A percentile compares a stretch with the other conserved stretches of the same genome.
Conservation (phyloP, 2,113 vertebrate genomes). For the Telmatochromis sp. region DNA sequence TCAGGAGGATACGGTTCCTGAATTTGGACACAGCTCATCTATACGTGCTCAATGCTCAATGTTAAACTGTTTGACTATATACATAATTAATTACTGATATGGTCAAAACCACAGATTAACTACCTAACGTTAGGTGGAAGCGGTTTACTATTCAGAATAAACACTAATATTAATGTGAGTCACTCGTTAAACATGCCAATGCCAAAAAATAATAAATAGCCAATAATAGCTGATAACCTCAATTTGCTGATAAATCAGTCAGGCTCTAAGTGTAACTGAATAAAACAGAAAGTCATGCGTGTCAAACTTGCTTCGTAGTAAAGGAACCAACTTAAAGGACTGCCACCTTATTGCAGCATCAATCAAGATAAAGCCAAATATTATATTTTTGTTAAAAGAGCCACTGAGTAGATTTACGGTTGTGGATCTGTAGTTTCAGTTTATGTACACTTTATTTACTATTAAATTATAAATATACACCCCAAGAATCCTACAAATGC, state of each 20-base stretch:
- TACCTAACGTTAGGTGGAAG: background rate
- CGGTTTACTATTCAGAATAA: background rate
- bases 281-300: background rate
- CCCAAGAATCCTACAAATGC: background rate
- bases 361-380: background rate
- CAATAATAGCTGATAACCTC: background rate
- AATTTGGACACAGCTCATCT: background rate
- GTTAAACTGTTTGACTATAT: background rate
- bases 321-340: background rate
- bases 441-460: background rate
- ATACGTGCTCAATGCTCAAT: background rate
- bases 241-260: background rate
- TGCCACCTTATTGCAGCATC: background rate
- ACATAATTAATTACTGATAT: background rate
- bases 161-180: background rate
- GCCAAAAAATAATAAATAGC: background rate
- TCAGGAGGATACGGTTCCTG: background rate
- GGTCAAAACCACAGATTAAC: accelerated
- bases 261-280: background rate
- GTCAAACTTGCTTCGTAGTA: background rate
- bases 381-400: background rate
- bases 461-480: background rate
- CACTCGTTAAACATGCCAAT: background rate
- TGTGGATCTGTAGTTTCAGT: background rate
- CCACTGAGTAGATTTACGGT: background rate